phyloP scores from a whole-genome alignment of 1,140 invertebrate genomes.

The Bombus soroeensis region DNA sequence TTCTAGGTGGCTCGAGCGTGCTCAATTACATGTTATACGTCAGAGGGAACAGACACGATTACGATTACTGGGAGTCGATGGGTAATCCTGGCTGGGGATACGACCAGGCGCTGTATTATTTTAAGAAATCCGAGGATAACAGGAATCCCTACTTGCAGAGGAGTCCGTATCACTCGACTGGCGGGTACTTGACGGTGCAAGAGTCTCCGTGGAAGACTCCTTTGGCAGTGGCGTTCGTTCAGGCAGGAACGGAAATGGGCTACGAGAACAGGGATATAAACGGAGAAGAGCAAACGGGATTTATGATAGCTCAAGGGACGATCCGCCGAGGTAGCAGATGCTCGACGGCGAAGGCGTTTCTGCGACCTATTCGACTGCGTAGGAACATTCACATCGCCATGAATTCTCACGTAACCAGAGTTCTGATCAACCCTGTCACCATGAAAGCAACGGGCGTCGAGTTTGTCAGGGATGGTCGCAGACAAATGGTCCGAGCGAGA shows the following conservation, averaged over 20 bases:
- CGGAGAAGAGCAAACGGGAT: conserved; percentile 91
- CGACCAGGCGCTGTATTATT: conserved; percentile 93
- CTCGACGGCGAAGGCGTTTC: conserved; percentile 94
- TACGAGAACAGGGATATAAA: conserved; percentile 95
- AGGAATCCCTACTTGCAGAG: conserved; percentile 90
- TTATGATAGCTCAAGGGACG: conserved; percentile 95
- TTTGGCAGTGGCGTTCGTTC: conserved; percentile 90
- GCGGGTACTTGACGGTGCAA: conserved; percentile 91
- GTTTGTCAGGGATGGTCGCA: conserved; percentile 87
- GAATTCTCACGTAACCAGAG: conserved; percentile 89
- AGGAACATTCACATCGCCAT: conserved; percentile 91
- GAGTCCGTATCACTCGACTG: conserved; percentile 88
- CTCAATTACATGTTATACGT: conserved; percentile 99
- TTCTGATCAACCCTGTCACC: conserved; percentile 88
- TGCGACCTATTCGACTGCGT: conserved; percentile 89
- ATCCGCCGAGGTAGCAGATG: conserved; percentile 93
- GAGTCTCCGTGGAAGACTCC: conserved; percentile 93
- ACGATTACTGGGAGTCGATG: conserved; percentile 93
- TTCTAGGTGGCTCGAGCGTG: conserved; percentile 94
- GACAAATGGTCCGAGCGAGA: conserved; percentile 86
- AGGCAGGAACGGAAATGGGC: conserved; percentile 93
- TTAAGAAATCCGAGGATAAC: conserved; percentile 95
- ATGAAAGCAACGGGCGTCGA: conserved; percentile 90
- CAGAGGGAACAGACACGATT: conserved; percentile 92
- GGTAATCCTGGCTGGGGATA: conserved; percentile 96